Evolutionary conservation across 2,888 invertebrate genomes (phyloP).

Genomic region (Standfussiana lucernea): DNA sequence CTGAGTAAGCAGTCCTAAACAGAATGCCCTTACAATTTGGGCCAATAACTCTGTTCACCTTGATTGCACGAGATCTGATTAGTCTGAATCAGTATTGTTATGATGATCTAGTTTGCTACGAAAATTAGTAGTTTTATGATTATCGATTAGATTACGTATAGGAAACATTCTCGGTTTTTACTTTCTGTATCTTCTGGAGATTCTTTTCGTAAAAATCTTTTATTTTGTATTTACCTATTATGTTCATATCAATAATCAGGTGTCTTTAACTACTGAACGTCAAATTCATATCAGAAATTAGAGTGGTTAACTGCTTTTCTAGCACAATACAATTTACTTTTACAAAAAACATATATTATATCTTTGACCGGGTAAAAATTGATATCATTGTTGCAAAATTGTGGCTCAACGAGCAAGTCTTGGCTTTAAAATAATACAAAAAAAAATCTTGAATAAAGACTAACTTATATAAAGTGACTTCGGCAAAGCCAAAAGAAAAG

Average conservation of each 20-base stretch:
- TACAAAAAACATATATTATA: neutral
- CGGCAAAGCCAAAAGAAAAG: conserved; percentile 55
- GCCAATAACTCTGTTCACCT: conserved; percentile 56
- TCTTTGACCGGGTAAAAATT: neutral
- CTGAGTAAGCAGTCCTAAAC: conserved; percentile 55
- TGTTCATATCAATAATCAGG: neutral
- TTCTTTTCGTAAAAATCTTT: neutral
- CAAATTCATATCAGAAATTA: too few relatives aligned
- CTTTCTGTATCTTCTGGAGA: too few relatives aligned
- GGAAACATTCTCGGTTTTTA: neutral
- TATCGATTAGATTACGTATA: conserved; percentile 10
- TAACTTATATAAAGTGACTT: conserved; percentile 59
- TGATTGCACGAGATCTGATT: conserved; percentile 53
- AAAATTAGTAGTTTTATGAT: conserved; percentile 22
- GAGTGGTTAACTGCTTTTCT: too few relatives aligned
- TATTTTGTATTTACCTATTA: neutral
- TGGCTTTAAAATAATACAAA: conserved; percentile 15
- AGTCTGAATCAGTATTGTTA: conserved; percentile 36
- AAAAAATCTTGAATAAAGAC: conserved; percentile 32
- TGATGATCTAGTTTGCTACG: conserved; percentile 34
- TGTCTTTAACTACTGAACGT: neutral
- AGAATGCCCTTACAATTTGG: conserved; percentile 52
- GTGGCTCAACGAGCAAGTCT: conserved; percentile 12
- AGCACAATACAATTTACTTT: neutral
- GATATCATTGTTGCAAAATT: neutral